Base-by-base conservation (phyloP, 2,888 invertebrate genomes). In the Cybosia mesomella region DNA sequence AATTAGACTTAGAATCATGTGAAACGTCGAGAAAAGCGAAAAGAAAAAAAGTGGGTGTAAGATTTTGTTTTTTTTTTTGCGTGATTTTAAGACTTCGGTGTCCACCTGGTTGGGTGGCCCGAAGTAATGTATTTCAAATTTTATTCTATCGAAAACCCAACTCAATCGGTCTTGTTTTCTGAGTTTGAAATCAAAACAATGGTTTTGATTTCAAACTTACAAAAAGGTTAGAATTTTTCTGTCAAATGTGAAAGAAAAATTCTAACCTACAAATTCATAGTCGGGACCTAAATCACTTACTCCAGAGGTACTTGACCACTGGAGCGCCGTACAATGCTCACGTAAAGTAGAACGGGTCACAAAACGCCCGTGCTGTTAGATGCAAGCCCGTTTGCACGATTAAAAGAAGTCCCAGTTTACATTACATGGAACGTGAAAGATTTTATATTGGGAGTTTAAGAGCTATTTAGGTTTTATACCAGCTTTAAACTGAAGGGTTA, bases 251-350 rank as follows among this genome's bases (percentile, higher is more conserved):
- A 18, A 58, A 59, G 13, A 7, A 39, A 60, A 7, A 43, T 58
- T 21, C 13, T 63, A 39, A 10, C n/a, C 53, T 39, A 21, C n/a
- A 53, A 65, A 58, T 61, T 39, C 65, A 54, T 66, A 67, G 58
- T 55, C 21, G 59, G 21, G 57, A 58, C 63, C 24, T 57, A 66
- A 72, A 59, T 71, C 67, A 58, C 58, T 34, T 64, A 58, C 55
- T 58, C 63, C 64, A 63, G 58, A 62, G 77, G 77, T 81, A 73
- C 71, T 79, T 79, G 81, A 76, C 81, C 74, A 79, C 68, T 55
- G 43, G 13, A 39, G 34, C 70, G 61, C 24, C 43, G 65, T 53
- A 55, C 64, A 43, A 64, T 64, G 43, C 58, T 64, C 59, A 60
- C 11, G 66, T 68, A 59, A 77, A 83, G 70, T 72, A 72, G 62